phyloP scores from a whole-genome alignment of 2,797 vertebrate genomes.

The Phrynocephalus guinanensis region DNA sequence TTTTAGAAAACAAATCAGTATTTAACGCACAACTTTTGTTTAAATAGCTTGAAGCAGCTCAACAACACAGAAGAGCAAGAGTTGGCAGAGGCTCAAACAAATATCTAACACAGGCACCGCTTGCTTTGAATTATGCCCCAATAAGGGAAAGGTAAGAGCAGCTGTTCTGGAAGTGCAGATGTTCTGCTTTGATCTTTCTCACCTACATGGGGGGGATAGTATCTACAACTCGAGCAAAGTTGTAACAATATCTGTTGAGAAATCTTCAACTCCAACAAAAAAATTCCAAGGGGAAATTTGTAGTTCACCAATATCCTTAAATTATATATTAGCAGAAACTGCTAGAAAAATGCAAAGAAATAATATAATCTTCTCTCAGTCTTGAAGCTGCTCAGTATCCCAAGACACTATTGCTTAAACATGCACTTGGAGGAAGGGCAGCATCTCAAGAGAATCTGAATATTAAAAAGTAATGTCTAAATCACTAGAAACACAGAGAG shows the following conservation, averaged over 20 bases:
- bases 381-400: background rate
- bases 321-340: background rate
- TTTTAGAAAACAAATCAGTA: background rate
- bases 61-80: background rate
- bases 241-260: no score
- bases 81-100: background rate
- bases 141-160: background rate
- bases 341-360: slow-evolving; percentile 8
- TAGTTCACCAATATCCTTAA: slow-evolving; percentile 2
- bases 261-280: background rate
- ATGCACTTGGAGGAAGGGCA: slow-evolving; percentile 46
- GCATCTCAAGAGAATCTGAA: slow-evolving; percentile 24
- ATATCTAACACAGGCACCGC: background rate
- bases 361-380: background rate
- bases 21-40: slow-evolving; percentile 17
- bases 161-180: background rate
- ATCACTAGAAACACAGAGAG: slow-evolving; percentile 41
- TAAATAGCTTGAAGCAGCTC: background rate
- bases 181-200: background rate
- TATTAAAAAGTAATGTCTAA: slow-evolving; percentile 1
- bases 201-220: background rate
- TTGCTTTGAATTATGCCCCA: slow-evolving; percentile 21
- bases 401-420: slow-evolving; percentile 15
- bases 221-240: background rate
- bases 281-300: background rate